These are phyloP conservation scores for Corythoichthys intestinalis DNA, from an alignment of 2,113 vertebrate genomes.

Conservation along the genomic window DNA sequence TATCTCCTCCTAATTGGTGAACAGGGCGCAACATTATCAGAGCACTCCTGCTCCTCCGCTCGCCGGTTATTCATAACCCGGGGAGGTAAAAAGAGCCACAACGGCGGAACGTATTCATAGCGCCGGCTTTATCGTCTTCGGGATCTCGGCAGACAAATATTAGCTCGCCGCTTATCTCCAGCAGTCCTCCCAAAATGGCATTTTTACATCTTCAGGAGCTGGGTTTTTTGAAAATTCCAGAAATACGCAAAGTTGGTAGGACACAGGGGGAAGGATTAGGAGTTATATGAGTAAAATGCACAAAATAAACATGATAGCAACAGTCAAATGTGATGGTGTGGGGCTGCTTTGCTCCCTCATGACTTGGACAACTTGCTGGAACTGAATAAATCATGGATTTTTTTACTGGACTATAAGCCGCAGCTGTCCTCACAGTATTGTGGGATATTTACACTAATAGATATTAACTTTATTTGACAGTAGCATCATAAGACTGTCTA, in stretches of 20 bases:
- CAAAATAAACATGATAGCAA: no score
- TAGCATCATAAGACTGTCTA: no score
- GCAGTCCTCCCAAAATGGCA: constrained; percentile 45
- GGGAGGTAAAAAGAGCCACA: constrained; percentile 50
- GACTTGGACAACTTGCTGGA: no score
- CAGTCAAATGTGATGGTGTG: no score
- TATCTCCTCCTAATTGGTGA: constrained; percentile 72
- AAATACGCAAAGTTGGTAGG: not conserved
- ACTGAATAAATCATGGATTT: no score
- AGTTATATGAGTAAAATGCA: no score
- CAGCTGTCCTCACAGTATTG: no score
- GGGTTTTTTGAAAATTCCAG: not conserved
- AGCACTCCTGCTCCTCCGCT: constrained; percentile 26
- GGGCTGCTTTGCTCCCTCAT: no score
- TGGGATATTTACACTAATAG: no score
- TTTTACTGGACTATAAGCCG: no score
- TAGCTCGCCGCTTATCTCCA: constrained; percentile 61
- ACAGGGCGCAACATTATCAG: constrained; percentile 60
- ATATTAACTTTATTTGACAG: no score
- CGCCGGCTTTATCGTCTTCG: constrained; percentile 48
- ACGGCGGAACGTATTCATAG: constrained; percentile 61
- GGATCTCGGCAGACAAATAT: constrained; percentile 70
- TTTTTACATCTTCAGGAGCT: constrained; percentile 37
- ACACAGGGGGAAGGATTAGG: no score
- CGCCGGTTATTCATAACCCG: constrained; percentile 56